phyloP scores from a whole-genome alignment of 2,113 vertebrate genomes.

The Nannospalax galili region DNA sequence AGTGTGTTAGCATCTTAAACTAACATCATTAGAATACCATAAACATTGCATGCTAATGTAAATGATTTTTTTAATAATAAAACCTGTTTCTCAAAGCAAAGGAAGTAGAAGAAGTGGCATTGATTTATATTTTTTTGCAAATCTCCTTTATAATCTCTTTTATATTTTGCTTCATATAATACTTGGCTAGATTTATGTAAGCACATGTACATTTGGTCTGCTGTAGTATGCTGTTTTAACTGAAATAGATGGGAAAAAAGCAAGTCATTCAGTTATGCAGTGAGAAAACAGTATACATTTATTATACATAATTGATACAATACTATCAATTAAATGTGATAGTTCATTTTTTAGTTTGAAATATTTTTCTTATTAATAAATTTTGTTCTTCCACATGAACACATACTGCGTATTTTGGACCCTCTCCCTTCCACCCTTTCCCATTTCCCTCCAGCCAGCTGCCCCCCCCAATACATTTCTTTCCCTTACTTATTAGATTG shows the following conservation, averaged over 20 bases:
- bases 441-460: not conserved
- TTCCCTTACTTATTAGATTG: not conserved
- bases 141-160: not conserved
- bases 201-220: not conserved
- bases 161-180: not conserved
- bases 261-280: not conserved
- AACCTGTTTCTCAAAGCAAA: not conserved
- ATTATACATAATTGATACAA: not conserved
- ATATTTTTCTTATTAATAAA: not conserved
- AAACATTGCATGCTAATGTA: not conserved
- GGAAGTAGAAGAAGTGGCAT: not conserved
- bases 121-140: not conserved
- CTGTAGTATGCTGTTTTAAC: not conserved
- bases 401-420: not conserved
- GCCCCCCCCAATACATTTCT: not conserved
- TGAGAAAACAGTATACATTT: not conserved
- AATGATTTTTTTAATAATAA: not conserved
- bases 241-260: not conserved
- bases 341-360: not conserved
- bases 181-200: not conserved
- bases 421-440: not conserved
- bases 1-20: not conserved
- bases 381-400: not conserved
- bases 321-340: not conserved
- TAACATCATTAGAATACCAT: not conserved